Base-by-base conservation (phyloP, 2,113 vertebrate genomes). In the Chlorodrepanis virens region DNA sequence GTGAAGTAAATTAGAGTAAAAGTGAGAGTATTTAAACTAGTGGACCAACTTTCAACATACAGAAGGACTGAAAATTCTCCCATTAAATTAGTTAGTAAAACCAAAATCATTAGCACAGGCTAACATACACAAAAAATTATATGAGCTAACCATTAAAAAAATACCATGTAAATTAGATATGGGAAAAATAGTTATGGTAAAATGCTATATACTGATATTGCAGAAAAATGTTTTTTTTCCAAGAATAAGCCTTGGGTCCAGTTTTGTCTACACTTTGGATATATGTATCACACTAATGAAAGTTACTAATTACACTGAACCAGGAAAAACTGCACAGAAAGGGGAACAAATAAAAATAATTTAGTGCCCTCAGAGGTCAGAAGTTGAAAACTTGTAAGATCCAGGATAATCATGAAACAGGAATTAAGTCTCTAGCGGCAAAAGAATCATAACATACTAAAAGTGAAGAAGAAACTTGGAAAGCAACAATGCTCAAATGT, bases 131-230 rank as follows among this genome's bases (percentile, higher is more conserved):
- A 90, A 80, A 95, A 89, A 94, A 89, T 67, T 88, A 53, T 67
- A 93, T 35, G 76, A 96, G 72, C 96, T 96, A 97, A 95, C 53
- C 77, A 91, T 89, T 85, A 61, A 90, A 93, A 95, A 93, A 82
- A 84, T 94, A 60, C 23, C 35, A 83, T 7, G 47, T 78, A 69
- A 68, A 84, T 80, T 37, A 83, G 5, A 81, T 67, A 67, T 0
- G 7, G 56, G 69, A n/a, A 83, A 90, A 86, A 33, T 0, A 64
- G 25, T 37, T 87, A 83, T 23, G 14, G 31, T 39, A 95, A 90
- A 89, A 94, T 33, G 20, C 5, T 67, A 67, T 70, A 70, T 17
- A 59, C 7, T 25, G 33, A 70, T 37, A 42, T 9, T 57, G 24
- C 35, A 83, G 23, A 80, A 86, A 83, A 94, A 74, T 12, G 5